Base-by-base conservation (phyloP, 2,888 invertebrate genomes). In the Drosophila birchii region DNA sequence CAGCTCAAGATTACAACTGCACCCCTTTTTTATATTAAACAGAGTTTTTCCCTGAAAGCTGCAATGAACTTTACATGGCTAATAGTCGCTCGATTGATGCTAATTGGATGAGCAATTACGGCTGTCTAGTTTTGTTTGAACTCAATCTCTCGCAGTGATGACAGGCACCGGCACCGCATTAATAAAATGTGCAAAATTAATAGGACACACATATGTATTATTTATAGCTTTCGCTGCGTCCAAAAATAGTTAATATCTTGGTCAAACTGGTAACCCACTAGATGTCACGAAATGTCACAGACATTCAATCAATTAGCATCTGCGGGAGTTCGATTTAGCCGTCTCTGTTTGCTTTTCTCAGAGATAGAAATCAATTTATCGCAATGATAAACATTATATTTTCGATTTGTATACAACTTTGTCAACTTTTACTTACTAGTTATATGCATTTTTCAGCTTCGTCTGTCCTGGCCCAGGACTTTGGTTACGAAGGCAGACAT, bases 401-500 rank as follows among this genome's bases (percentile, higher is more conserved):
- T 12, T 56, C 0, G 4, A 20, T 11, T 56, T 41, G 2, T 18
- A 14, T 0, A 6, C 7, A 5, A 11, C 16, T 11, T 20, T 43
- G 2, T n/a, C 3, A 34, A 4, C 14, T 34, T 51, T 51, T 20
- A 34, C 20, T 54, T 18, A 58, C 11, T 16, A 0, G 1, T 38
- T 12, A 8, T 18, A 12, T 36, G 1, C 5, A 47, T 51, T 18
- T 44, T 54, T 14, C 56, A 79, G 76, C 71, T 41, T 53, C 49
- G 7, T 45, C 43, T 5, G 69, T 55, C 12, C 43, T 38, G 45
- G 69, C 64, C 2, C 84, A 86, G 69, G 86, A 86, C 26, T 86
- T 88, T 44, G 80, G 84, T 26, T 86, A 86, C 55, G 67, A 69
- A 1, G 86, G 86, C 4, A 56, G 73, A 39, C 75, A 86, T 96